phyloP scores from a whole-genome alignment of 2,888 invertebrate species.

The Eulithis prunata region DNA sequence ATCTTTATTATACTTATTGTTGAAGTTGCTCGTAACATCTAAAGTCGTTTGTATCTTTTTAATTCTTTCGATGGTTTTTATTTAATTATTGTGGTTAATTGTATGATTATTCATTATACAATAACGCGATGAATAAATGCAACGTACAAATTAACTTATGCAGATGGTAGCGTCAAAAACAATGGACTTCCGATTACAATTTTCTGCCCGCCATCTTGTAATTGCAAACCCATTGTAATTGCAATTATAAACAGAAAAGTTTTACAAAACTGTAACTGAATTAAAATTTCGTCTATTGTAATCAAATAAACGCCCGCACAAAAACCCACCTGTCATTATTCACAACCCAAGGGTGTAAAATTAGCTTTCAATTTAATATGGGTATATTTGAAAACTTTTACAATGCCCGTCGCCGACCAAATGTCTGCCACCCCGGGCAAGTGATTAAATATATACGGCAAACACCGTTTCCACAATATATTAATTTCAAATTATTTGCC shows the following conservation, averaged over 20 bases:
- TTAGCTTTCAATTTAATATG: constrained; percentile 31
- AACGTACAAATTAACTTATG: constrained; percentile 5
- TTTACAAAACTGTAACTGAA: constrained; percentile 19
- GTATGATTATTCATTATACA: background rate
- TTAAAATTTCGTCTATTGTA: constrained; percentile 29
- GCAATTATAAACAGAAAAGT: constrained; percentile 13
- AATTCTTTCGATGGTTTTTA: too few species aligned
- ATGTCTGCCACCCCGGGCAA: constrained; percentile 43
- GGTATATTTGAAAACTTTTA: constrained; percentile 37
- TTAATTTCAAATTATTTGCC: constrained; percentile 35
- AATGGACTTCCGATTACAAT: constrained; percentile 16
- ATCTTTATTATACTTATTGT: constrained; percentile 31
- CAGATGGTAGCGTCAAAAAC: constrained; percentile 1
- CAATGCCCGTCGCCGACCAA: constrained; percentile 39
- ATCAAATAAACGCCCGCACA: constrained; percentile 30
- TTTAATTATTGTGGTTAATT: too few species aligned
- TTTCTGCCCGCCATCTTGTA: constrained; percentile 2
- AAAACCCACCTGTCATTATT: constrained; percentile 29
- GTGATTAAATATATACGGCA: constrained; percentile 35
- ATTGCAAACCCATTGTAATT: constrained; percentile 2
- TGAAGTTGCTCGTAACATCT: background rate
- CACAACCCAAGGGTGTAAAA: constrained; percentile 36
- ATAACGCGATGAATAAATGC: background rate
- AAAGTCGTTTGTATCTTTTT: too few species aligned
- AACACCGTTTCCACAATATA: constrained; percentile 41